phyloP scores from a whole-genome alignment of 1,140 invertebrate species.

The Neodiprion pinetum region DNA sequence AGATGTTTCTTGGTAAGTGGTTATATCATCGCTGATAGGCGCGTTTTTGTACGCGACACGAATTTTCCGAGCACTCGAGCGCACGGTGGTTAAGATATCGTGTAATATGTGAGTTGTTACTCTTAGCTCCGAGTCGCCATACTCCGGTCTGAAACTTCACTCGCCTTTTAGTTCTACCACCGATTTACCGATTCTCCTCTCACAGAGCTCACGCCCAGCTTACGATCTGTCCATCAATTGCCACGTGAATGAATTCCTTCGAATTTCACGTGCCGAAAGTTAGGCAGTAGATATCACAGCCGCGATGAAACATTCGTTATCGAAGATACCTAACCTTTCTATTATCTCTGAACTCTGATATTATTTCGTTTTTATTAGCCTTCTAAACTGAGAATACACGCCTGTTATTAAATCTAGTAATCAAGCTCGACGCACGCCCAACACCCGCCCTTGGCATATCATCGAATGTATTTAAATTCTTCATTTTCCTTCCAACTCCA shows the following conservation, averaged over 20 bases:
- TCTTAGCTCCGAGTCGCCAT: constrained; percentile 1
- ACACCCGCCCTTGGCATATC: too few species aligned
- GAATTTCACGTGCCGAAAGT: not conserved
- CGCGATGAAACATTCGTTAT: not conserved
- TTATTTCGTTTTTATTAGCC: too few species aligned
- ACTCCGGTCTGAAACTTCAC: constrained; percentile 4
- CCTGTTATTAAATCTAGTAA: too few species aligned
- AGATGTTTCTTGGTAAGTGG: constrained; percentile 35
- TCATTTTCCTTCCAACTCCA: too few species aligned
- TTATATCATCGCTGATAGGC: not conserved
- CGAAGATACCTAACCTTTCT: not conserved
- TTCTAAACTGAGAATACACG: too few species aligned
- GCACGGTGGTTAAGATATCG: not conserved
- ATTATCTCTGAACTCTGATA: not conserved
- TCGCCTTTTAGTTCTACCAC: not conserved
- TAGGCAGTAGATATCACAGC: not conserved
- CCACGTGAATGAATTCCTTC: not conserved
- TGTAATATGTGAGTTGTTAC: not conserved
- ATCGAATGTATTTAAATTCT: too few species aligned
- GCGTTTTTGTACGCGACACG: not conserved
- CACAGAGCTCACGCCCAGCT: not conserved
- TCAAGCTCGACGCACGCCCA: too few species aligned
- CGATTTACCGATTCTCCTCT: not conserved
- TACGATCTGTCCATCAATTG: not conserved
- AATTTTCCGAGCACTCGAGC: not conserved